phyloP scores from a whole-genome alignment of 2,888 invertebrate genomes.

The Leptinotarsa rubiginosa region DNA sequence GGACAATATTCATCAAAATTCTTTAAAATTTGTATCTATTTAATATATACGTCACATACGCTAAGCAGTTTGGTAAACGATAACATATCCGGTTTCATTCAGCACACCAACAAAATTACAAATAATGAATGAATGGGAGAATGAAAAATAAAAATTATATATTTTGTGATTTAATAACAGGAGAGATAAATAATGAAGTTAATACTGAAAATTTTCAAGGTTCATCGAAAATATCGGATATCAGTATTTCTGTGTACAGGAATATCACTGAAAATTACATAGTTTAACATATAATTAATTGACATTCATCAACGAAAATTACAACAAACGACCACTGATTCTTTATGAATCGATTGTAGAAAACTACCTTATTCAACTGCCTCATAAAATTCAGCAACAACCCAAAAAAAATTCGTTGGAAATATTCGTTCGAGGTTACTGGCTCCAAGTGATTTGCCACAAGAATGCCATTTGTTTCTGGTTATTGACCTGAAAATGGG shows the following conservation, averaged over 20 bases:
- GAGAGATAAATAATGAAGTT: no score
- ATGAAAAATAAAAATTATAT: no score
- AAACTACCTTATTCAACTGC: neutral
- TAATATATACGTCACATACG: neutral
- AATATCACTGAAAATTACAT: no score
- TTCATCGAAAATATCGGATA: no score
- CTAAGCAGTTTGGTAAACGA: neutral
- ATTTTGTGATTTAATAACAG: no score
- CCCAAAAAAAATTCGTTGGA: neutral
- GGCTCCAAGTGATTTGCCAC: neutral
- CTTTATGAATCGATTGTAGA: neutral
- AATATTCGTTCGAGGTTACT: constrained; percentile 13
- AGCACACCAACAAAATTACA: neutral
- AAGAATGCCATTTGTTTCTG: constrained; percentile 12
- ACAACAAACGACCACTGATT: neutral
- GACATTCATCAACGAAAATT: no score
- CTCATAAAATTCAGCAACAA: neutral
- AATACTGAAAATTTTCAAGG: no score
- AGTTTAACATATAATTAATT: no score
- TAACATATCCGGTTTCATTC: neutral
- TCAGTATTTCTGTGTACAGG: no score
- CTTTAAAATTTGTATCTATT: neutral
- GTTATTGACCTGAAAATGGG: neutral
- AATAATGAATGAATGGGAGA: neutral
- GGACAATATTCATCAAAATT: neutral